Percentiles rank a stretch among this genome's conserved stretches.
Conservation (phyloP, 2,888 invertebrate genomes). For the Polyommatus icarus region DNA sequence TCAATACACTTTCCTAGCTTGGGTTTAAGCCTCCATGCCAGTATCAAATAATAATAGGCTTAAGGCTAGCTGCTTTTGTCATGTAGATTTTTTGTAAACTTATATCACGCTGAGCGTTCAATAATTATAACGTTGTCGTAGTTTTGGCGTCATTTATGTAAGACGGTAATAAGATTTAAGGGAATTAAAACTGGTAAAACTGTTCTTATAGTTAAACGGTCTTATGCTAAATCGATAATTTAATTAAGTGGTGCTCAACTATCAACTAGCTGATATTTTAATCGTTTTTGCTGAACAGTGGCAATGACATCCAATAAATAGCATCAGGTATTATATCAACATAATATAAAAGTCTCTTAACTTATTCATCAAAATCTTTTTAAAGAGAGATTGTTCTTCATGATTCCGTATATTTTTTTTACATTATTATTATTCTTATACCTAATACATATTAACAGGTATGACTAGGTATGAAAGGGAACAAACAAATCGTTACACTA, state of each 20-base stretch:
- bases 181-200: neutral
- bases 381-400: no score
- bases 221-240: no score
- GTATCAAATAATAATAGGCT: neutral
- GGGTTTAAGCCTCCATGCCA: neutral
- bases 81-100: neutral
- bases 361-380: no score
- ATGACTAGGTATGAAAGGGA: conserved; percentile 9
- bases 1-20: conserved; percentile 3
- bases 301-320: no score
- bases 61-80: neutral
- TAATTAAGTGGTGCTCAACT: no score
- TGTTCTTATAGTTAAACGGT: neutral
- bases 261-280: no score
- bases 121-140: no score
- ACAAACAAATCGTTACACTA: conserved; percentile 35
- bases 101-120: neutral
- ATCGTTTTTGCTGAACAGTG: no score
- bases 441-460: neutral
- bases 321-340: no score
- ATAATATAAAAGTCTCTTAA: no score
- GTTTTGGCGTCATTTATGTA: conserved; percentile 10
- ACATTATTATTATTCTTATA: no score
- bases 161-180: neutral
- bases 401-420: no score